phyloP scores from a whole-genome alignment of 2,797 vertebrate genomes.

The Chrysocyon brachyurus region DNA sequence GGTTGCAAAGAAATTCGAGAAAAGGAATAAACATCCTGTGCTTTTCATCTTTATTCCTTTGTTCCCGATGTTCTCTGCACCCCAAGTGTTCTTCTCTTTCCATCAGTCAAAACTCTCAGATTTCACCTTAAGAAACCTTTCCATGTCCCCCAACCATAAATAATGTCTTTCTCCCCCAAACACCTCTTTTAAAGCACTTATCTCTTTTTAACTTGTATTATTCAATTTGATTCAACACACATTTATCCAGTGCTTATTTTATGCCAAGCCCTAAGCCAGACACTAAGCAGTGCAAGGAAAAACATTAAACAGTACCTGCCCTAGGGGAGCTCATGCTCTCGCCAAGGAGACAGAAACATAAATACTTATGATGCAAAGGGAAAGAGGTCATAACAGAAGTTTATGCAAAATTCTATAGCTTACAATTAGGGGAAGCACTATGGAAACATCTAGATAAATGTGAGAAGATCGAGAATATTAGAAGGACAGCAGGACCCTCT shows the following conservation, averaged over 20 bases:
- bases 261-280: constrained; percentile 29
- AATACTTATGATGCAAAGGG: not conserved
- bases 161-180: constrained; percentile 45
- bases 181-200: constrained; percentile 53
- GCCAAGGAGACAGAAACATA: not conserved
- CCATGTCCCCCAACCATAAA: not conserved
- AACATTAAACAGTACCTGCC: not conserved
- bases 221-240: constrained; percentile 27
- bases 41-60: not conserved
- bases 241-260: constrained; percentile 45
- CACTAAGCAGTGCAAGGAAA: not conserved
- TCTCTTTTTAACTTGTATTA: constrained; percentile 51
- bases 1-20: not conserved
- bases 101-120: not conserved
- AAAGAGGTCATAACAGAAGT: not conserved
- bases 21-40: not conserved
- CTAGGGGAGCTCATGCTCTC: not conserved
- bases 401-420: not conserved
- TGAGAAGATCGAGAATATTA: not conserved
- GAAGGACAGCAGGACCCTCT: not conserved
- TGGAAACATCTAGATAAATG: not conserved
- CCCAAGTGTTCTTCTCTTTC: not conserved
- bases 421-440: not conserved
- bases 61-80: not conserved
- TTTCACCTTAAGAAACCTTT: not conserved